phyloP scores from a whole-genome alignment of 2,888 invertebrate species.

The Watsonalla binaria region DNA sequence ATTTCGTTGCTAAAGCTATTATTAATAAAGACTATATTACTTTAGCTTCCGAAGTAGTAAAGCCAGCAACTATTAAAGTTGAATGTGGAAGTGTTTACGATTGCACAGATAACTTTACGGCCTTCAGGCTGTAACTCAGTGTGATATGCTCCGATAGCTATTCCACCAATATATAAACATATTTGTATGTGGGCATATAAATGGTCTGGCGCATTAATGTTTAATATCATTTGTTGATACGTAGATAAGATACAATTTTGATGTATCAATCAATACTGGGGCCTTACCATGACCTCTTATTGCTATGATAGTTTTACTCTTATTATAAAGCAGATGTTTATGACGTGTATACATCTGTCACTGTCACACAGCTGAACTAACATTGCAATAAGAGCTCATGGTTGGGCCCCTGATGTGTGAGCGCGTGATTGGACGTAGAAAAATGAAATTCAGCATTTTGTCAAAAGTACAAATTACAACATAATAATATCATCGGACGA shows the following conservation, averaged over 20 bases:
- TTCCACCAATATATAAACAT: conserved; percentile 1
- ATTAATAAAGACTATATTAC: conserved; percentile 3
- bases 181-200: not conserved
- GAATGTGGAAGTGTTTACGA: conserved; percentile 54
- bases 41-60: conserved; percentile 1
- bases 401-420: too few relatives aligned
- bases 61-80: conserved; percentile 20
- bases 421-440: too few relatives aligned
- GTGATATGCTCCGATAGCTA: conserved; percentile 15
- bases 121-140: conserved; percentile 34
- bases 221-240: not conserved
- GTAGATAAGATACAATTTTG: not conserved
- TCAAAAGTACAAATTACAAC: too few relatives aligned
- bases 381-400: too few relatives aligned
- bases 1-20: conserved; percentile 6
- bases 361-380: too few relatives aligned
- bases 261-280: not conserved
- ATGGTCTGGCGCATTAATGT: not conserved
- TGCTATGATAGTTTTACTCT: too few relatives aligned
- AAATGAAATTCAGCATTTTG: too few relatives aligned
- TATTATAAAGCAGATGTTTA: too few relatives aligned
- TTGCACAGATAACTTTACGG: conserved; percentile 54
- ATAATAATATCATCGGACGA: too few relatives aligned
- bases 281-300: too few relatives aligned
- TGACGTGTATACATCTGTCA: too few relatives aligned